Evolutionary conservation across 2,888 invertebrate species (phyloP), one percentile per base, ranked within the genome.

Genomic region (Trypoxylon attenuatum): DNA sequence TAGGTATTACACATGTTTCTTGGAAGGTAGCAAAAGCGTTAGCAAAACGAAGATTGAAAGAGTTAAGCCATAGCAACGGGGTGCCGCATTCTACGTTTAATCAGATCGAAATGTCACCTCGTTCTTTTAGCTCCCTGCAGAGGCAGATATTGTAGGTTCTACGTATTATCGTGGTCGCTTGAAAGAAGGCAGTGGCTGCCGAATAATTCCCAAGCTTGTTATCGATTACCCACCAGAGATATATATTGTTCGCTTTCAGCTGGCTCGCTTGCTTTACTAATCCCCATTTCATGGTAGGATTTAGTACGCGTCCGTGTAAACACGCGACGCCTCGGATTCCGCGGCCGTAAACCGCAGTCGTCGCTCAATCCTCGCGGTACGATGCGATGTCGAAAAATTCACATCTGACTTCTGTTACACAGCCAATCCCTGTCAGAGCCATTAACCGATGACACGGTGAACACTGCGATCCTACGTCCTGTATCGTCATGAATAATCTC

Each of bases 201-300:
- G 60, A 73, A 73, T 73, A 72, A 73, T 73, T 73, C 29, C 59
- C 62, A 49, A 49, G 56, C 73, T 62, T 54, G 66, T 73, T 73
- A 72, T 72, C 73, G 72, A 73, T 73, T 69, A 62, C 51, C 65
- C 39, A 38, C 69, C 21, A 29, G 56, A 62, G 59, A 63, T 69
- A 69, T 45, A 18, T 46, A 65, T 47, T 50, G 43, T 29, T 54
- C 65, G 51, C 55, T 69, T 65, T 53, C 62, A 39, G 43, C 51
- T 25, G 19, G 39, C 55, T 38, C 51, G 61, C 69, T 53, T 72
- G 72, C 65, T 60, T 65, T 55, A 45, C 59, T 73, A 72, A 73
- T 73, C 69, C 69, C 59, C 42, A 52, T 73, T 69, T 66, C 69
- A 62, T 61, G 73, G 56, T 42, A 69, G 69, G 73, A 73, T 73